phyloP scores from a whole-genome alignment of 2,888 invertebrate species.

The Hirtodrosophila histrioides region DNA sequence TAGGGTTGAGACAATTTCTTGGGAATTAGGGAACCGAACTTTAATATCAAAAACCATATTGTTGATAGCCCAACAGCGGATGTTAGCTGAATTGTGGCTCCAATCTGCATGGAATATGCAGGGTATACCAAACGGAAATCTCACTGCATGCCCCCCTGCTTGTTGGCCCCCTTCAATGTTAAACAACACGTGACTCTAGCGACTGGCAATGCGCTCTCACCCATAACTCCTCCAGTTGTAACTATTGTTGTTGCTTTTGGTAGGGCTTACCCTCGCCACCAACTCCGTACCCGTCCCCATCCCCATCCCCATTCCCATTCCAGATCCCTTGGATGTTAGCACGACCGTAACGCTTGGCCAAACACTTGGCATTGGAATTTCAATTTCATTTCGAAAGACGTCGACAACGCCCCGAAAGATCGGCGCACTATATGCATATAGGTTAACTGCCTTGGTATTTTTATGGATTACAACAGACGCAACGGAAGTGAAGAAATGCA shows the following conservation, averaged over 20 bases:
- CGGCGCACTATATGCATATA: conserved; percentile 38
- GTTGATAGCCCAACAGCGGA: no score
- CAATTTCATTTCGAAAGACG: conserved; percentile 51
- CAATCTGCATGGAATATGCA: neutral
- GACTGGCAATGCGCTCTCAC: conserved; percentile 42
- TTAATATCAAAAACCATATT: no score
- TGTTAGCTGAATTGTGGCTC: no score
- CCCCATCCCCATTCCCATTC: neutral
- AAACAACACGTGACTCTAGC: conserved; percentile 28
- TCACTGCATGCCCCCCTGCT: neutral
- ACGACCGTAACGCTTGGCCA: conserved; percentile 62
- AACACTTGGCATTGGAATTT: conserved; percentile 71
- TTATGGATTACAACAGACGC: conserved; percentile 15
- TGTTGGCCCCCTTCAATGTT: conserved; percentile 7
- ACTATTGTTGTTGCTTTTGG: conserved; percentile 19
- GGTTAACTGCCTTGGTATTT: conserved; percentile 11
- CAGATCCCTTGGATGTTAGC: conserved; percentile 2
- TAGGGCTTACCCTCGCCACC: no score
- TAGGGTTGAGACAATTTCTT: no score
- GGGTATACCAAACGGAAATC: conserved; percentile 38
- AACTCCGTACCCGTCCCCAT: no score
- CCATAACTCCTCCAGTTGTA: conserved; percentile 41
- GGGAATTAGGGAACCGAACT: no score
- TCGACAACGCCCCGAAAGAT: conserved; percentile 55
- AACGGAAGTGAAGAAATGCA: conserved; percentile 48